Conservation (phyloP, 1,140 invertebrate species). For the Cotesia typhae region DNA sequence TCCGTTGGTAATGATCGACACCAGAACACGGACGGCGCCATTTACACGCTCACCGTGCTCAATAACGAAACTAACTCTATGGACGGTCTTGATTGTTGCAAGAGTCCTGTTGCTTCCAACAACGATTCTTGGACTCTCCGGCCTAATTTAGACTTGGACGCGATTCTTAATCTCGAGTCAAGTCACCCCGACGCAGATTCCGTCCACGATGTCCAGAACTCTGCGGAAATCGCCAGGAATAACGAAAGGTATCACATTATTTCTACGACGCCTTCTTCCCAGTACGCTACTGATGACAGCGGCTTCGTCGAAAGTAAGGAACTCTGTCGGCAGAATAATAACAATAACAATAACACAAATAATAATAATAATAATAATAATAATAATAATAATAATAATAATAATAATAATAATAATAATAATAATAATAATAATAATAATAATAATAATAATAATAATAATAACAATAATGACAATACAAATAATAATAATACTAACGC, state of each 20-base stretch:
- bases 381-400: slow-evolving; percentile 55
- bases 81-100: slow-evolving; percentile 63
- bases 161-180: slow-evolving; percentile 63
- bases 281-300: slow-evolving; percentile 74
- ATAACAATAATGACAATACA: slow-evolving; percentile 48
- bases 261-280: slow-evolving; percentile 52
- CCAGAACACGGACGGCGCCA: slow-evolving; percentile 68
- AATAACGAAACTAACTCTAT: slow-evolving; percentile 69
- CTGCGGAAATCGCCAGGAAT: slow-evolving; percentile 44
- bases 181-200: slow-evolving; percentile 46
- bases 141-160: slow-evolving; percentile 62
- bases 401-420: slow-evolving; percentile 48
- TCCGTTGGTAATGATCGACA: slow-evolving; percentile 51
- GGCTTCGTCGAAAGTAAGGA: slow-evolving; percentile 77
- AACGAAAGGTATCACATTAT: slow-evolving; percentile 56
- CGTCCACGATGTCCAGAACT: slow-evolving; percentile 45
- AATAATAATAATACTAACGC: slow-evolving; percentile 56
- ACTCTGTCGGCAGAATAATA: slow-evolving; percentile 47
- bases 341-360: slow-evolving; percentile 46
- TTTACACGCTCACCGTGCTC: slow-evolving; percentile 68
- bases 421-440: no score
- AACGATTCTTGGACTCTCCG: slow-evolving; percentile 58
- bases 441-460: slow-evolving; percentile 48
- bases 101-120: slow-evolving; percentile 54
- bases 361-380: slow-evolving; percentile 77